phyloP scores from a whole-genome alignment of 2,888 invertebrate genomes.

The Poecilus cupreus region DNA sequence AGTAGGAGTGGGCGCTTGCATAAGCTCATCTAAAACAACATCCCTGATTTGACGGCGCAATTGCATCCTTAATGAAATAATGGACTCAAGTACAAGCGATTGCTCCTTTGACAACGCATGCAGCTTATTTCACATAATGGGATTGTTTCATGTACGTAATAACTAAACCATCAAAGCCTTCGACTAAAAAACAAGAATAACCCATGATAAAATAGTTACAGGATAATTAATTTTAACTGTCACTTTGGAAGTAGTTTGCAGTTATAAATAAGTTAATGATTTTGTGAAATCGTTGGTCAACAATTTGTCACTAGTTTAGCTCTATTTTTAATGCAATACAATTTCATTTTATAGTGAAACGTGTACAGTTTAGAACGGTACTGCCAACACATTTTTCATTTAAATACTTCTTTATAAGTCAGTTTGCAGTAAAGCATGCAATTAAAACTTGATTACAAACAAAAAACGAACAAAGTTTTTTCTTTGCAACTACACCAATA shows the following conservation, averaged over 20 bases:
- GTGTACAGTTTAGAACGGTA: neutral
- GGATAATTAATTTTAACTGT: constrained; percentile 28
- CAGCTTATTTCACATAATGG: constrained; percentile 5
- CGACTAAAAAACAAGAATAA: neutral
- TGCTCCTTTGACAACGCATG: neutral
- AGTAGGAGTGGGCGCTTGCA: constrained; percentile 5
- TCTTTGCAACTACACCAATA: neutral
- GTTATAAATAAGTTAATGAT: constrained; percentile 23
- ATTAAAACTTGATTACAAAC: constrained; percentile 10
- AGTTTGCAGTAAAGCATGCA: neutral
- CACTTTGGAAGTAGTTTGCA: neutral
- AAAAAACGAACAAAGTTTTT: constrained; percentile 11
- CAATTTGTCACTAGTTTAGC: constrained; percentile 15
- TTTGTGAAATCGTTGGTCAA: neutral
- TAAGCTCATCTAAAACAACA: constrained; percentile 9
- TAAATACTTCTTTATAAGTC: neutral
- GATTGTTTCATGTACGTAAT: constrained; percentile 24
- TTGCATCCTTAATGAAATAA: constrained; percentile 25
- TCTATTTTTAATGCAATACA: neutral
- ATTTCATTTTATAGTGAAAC: neutral
- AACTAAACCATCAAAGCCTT: neutral
- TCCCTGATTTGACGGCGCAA: constrained; percentile 16
- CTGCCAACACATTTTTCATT: neutral
- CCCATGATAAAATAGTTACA: neutral
- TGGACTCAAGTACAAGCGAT: neutral